These are phyloP conservation scores for Acleris sparsana DNA, from an alignment of 2,888 invertebrate species.

Conservation along the genomic window DNA sequence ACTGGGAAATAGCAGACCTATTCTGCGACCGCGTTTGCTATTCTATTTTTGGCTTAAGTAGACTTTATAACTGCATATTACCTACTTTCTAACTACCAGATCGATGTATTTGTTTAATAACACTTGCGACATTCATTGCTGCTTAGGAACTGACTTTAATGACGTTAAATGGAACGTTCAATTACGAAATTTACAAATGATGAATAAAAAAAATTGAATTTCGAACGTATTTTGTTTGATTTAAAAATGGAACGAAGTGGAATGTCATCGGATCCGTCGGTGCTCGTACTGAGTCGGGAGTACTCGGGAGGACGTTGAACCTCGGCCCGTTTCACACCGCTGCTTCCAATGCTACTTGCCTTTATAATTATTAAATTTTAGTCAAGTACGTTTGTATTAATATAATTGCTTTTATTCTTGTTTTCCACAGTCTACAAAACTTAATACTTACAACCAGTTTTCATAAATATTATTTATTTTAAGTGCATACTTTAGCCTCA, in stretches of 20 bases:
- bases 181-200: too few relatives aligned
- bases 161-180: too few relatives aligned
- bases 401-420: too few relatives aligned
- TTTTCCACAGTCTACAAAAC: too few relatives aligned
- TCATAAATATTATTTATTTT: not conserved
- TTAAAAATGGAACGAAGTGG: conserved; percentile 29
- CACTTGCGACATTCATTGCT: too few relatives aligned
- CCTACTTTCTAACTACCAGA: too few relatives aligned
- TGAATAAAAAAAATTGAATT: conserved; percentile 1
- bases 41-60: conserved; percentile 10
- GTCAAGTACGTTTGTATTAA: not conserved
- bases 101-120: too few relatives aligned
- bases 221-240: conserved; percentile 17
- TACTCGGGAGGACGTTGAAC: conserved; percentile 55
- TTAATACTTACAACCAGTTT: too few relatives aligned
- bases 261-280: conserved; percentile 29
- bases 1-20: not conserved
- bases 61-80: too few relatives aligned
- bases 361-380: conserved; percentile 19
- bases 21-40: not conserved
- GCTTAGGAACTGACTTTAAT: too few relatives aligned
- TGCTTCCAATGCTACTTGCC: conserved; percentile 51
- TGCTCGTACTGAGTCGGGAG: conserved; percentile 29
- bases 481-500: not conserved
- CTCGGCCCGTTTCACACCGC: conserved; percentile 60